These are phyloP conservation scores for Prunella strophiata DNA, from an alignment of 2,797 vertebrate genomes.

Conservation along the genomic window DNA sequence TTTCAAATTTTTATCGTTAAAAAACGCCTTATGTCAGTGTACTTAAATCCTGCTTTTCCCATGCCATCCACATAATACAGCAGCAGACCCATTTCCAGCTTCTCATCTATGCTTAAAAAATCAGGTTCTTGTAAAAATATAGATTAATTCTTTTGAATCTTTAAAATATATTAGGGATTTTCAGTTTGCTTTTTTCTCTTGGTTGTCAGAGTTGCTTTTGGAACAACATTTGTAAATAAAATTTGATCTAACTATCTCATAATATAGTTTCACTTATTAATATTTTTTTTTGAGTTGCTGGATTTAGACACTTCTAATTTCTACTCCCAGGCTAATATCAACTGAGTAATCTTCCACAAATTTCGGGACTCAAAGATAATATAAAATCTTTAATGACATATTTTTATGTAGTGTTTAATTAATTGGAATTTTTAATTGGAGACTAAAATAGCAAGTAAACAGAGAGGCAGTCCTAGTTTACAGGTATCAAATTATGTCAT, in stretches of 20 bases:
- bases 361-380: not conserved
- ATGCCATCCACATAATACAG: not conserved
- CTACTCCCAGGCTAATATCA: not conserved
- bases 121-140: not conserved
- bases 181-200: not conserved
- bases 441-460: not conserved
- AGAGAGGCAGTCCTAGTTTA: not conserved
- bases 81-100: not conserved
- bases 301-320: not conserved
- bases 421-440: not conserved
- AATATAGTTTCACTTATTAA: not conserved
- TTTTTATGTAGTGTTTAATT: not conserved
- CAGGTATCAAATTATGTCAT: not conserved
- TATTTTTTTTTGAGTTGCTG: not conserved
- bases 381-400: not conserved
- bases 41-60: not conserved
- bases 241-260: not conserved
- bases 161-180: not conserved
- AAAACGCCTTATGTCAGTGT: not conserved
- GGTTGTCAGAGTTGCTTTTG: not conserved
- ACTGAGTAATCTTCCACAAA: not conserved
- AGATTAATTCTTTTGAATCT: not conserved
- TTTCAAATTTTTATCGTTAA: not conserved
- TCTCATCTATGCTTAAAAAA: not conserved
- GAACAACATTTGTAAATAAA: not conserved